Evolutionary conservation across 1,140 invertebrate species (phyloP), one percentile per base, ranked within the genome.

Genomic region (Polypedilum pembai): DNA sequence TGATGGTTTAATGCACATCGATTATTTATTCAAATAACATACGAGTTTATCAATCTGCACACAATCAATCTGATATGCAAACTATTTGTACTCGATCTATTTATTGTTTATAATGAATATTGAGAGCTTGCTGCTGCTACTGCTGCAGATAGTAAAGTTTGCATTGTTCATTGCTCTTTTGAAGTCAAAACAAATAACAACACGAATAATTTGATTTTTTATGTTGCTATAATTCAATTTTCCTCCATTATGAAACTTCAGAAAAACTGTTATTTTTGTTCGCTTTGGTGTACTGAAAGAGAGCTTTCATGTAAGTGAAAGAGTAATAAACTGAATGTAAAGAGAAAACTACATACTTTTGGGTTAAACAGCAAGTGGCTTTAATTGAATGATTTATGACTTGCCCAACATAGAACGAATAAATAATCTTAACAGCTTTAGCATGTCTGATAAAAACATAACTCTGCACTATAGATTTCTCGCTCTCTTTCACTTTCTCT

Each of bases 301-400:
- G 24, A 33, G 24, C 24, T 33, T 33, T 33, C 24, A 33, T 33
- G 24, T 33, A 33, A 33, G 24, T 33, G 24, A 33, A 33, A 33
- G 24, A 33, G 24, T 33, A 33, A 33, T 33, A 33, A 33, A 33
- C 24, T 12, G 15, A 56, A 56, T 45, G 2, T 45, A 56, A 56
- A 56, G 45, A 4, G 15, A 45, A 45, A 45, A 15, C 41, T 45
- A 45, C n/a, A n/a, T 33, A 5, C 5, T 56, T 56, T 56, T 56
- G 12, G 45, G 8, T 56, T 56, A 56, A 69, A 18, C 65, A 69
- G 65, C 17, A 20, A 21, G 65, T 69, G 65, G 65, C 17, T 69
- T 69, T 69, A 69, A 69, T 69, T 69, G 65, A 69, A 69, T 69
- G 65, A 69, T 69, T 69, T 69, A 69, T 69, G 65, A 18, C 15